Evolutionary conservation across 2,797 vertebrate species (phyloP), one percentile per base, ranked within the genome.

Genomic region (Molossus molossus): DNA sequence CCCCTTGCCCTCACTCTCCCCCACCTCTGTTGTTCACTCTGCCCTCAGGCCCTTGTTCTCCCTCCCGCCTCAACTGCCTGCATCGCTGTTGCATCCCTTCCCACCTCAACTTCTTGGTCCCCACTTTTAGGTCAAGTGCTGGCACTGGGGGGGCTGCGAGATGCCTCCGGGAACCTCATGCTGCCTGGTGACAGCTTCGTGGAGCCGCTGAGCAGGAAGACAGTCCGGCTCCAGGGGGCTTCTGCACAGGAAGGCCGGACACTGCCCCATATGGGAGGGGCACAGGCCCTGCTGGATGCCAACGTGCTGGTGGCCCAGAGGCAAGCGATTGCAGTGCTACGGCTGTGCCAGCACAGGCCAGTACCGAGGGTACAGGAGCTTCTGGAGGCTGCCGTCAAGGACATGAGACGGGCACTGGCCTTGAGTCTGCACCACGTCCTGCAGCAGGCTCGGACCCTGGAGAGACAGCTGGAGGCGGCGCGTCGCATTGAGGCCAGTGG

Each of bases 131-230:
- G 99, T 94, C 96, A 98, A 17, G 98, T 99, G 37, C 40, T 99
- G 92, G 99, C 99, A 81, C 96, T 99, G 69, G 99, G 99, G n/a
- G 99, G 99, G 9, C 97, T 99, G 5, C 8, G 72, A 45, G 91
- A 87, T 76, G 90, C 97, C 70, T 97, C 94, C 0, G 97, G 98
- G 72, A 95, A 76, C 23, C 82, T 96, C 25, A 9, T 98, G 90
- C 95, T 99, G 50, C 97, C 99, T 20, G 98, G 98, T 0, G 99
- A 99, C 96, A 95, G 98, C 92, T 99, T 99, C 95, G 98, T 98
- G 0, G 99, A 99, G 57, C 99, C 99, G 7, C 98, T 99, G 96
- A 99, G 99, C 75, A 98, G 99, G 67, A 98, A 98, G 85, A 95
- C 92, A 29, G 96, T 97, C 80, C 98, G 89, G 45, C 93, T 99